Evolutionary conservation across 2,888 invertebrate species (phyloP), one percentile per base, ranked within the genome.

Genomic region (Plagodis pulveraria): DNA sequence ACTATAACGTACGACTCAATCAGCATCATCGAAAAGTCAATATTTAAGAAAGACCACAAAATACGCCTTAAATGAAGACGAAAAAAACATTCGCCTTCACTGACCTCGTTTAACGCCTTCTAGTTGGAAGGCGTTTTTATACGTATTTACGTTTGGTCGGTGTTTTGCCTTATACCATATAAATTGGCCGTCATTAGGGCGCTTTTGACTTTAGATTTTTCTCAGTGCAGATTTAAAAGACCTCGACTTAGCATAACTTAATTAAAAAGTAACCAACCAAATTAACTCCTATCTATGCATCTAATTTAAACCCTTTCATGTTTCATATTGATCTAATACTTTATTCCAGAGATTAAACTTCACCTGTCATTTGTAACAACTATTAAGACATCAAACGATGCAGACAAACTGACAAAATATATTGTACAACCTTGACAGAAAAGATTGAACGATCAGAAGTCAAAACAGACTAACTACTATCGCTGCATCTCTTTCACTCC

Each of bases 401-500:
- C 72, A 78, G 77, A 76, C 66, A 71, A 76, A 76, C 78, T 79
- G 81, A 85, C 84, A 87, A 85, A 86, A 84, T 81, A 81, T 77
- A 45, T 61, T 56, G 49, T 72, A 69, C 70, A 70, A 71, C 66
- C 73, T 73, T 74, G 73, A 65, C 76, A 67, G 63, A 73, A 68
- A 73, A 78, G 84, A 88, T 87, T 85, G 88, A 88, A 75, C 80
- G 82, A 87, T 88, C 88, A 87, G 75, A 79, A 81, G 83, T 85
- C 86, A 84, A 77, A 86, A 84, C 79, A 82, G 63, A 63, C 63
- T 66, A 61, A 61, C 56, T 50, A 61, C 60, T 45, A 52, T 53
- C 52, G 6, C 44, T 50, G 77, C 61, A 63, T 83, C 89, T 72
- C 79, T 22, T 62, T 84, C 81, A 60, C 74, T 63, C 81, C 35